Percentiles rank a stretch among this genome's conserved stretches.
These are phyloP conservation scores for Epinephelus malabaricus DNA, from an alignment of 2,797 vertebrate species.

Conservation along the genomic window DNA sequence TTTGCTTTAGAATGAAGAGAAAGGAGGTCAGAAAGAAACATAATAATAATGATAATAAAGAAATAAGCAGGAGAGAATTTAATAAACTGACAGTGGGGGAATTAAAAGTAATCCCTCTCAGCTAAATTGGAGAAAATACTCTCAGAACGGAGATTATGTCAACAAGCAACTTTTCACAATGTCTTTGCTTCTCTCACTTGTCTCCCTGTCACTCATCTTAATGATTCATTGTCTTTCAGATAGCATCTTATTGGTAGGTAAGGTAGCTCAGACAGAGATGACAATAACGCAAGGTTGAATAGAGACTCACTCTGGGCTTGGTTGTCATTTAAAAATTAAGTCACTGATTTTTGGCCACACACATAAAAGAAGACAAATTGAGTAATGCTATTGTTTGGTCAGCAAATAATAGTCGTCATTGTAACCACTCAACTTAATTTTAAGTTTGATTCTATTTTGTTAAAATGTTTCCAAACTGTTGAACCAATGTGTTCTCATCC, in stretches of 20 bases:
- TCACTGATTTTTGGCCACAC: too few species aligned
- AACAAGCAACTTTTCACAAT: not conserved
- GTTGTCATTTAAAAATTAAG: too few species aligned
- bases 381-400: too few species aligned
- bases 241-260: not conserved
- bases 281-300: too few species aligned
- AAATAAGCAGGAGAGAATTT: slow-evolving; percentile 6
- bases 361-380: too few species aligned
- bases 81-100: slow-evolving; percentile 1
- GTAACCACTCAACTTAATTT: too few species aligned
- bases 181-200: not conserved
- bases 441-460: too few species aligned
- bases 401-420: too few species aligned
- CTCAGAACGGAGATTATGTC: not conserved
- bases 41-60: slow-evolving; percentile 29
- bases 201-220: not conserved
- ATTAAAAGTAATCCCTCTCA: not conserved
- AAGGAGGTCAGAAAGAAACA: slow-evolving; percentile 8
- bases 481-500: too few species aligned
- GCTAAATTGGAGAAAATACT: slow-evolving; percentile 2
- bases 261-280: too few species aligned
- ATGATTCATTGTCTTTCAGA: not conserved
- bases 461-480: too few species aligned
- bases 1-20: slow-evolving; percentile 37
- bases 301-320: too few species aligned